Percentiles rank a stretch among this genome's conserved stretches.
Evolutionary conservation across 1,140 invertebrate genomes (phyloP).

Genomic region (Euschistus heros): DNA sequence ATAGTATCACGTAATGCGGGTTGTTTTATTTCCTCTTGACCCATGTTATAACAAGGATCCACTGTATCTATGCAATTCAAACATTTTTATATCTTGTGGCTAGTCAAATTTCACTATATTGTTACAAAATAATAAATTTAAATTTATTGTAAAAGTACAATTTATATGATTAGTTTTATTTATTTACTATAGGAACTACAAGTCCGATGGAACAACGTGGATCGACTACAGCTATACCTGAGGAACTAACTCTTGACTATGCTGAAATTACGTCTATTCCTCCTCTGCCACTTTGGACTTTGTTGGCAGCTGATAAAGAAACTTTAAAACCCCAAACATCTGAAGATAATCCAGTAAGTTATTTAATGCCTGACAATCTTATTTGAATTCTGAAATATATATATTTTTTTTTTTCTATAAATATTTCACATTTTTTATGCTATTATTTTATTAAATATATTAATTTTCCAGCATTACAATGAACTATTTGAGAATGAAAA

Average conservation of each 20-base stretch:
- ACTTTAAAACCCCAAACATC: conserved; percentile 32
- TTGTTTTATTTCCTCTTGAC: too few species aligned
- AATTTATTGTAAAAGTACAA: too few species aligned
- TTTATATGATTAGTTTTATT: too few species aligned
- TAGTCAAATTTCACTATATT: too few species aligned
- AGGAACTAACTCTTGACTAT: conserved; percentile 85
- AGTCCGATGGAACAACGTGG: conserved; percentile 39
- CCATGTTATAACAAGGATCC: too few species aligned
- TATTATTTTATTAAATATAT: conserved; percentile 10
- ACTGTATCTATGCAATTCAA: too few species aligned
- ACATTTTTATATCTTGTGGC: too few species aligned
- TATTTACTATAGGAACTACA: conserved; percentile 31
- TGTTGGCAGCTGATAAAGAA: conserved; percentile 88
- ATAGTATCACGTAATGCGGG: too few species aligned
- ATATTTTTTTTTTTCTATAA: background rate
- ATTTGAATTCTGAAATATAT: background rate
- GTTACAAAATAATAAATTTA: too few species aligned
- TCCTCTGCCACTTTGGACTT: conserved; percentile 88
- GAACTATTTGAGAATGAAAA: conserved; percentile 73
- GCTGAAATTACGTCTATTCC: conserved; percentile 93
- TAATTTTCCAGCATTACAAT: conserved; percentile 50
- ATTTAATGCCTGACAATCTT: background rate
- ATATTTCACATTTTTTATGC: background rate
- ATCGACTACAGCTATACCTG: conserved; percentile 51
- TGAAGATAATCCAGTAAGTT: conserved; percentile 33